These are phyloP conservation scores for Xerus inauris DNA, from an alignment of 2,113 vertebrate genomes.

Conservation along the genomic window DNA sequence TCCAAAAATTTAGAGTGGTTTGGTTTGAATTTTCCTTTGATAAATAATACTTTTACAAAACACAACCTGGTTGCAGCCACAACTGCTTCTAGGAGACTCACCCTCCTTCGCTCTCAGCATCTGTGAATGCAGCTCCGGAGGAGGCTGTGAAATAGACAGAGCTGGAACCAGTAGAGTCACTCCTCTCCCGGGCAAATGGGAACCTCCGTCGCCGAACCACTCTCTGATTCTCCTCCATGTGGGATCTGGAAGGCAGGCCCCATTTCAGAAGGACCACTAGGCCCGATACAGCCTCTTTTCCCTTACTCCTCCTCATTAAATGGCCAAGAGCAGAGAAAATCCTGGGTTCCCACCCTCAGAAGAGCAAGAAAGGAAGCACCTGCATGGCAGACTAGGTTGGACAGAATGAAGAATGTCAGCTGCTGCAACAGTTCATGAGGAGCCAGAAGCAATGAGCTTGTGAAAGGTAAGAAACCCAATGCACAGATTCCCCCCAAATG, in stretches of 20 bases:
- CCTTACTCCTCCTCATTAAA: background rate
- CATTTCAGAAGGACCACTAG: background rate
- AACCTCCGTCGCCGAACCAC: slow-evolving; percentile 87
- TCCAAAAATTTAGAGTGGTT: background rate
- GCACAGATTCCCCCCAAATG: background rate
- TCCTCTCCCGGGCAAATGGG: slow-evolving; percentile 89
- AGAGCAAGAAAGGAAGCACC: background rate
- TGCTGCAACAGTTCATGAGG: background rate
- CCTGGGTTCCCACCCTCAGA: background rate
- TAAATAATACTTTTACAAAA: background rate
- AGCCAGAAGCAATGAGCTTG: background rate
- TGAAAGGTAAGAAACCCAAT: background rate
- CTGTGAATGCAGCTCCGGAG: slow-evolving; percentile 86
- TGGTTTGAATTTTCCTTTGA: background rate
- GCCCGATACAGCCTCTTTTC: background rate
- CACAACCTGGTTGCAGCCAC: background rate
- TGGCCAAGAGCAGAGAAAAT: background rate
- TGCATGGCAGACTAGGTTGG: background rate
- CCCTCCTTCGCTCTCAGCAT: slow-evolving; percentile 95
- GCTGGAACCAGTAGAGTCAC: slow-evolving; percentile 93
- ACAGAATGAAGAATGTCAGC: background rate
- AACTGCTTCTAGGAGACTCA: slow-evolving; percentile 78
- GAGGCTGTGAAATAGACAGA: slow-evolving; percentile 96
- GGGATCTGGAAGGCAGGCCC: slow-evolving; percentile 85
- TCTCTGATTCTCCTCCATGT: slow-evolving; percentile 92